Base-by-base conservation (phyloP, 1,140 invertebrate species). In the Drosophila bifasciata region DNA sequence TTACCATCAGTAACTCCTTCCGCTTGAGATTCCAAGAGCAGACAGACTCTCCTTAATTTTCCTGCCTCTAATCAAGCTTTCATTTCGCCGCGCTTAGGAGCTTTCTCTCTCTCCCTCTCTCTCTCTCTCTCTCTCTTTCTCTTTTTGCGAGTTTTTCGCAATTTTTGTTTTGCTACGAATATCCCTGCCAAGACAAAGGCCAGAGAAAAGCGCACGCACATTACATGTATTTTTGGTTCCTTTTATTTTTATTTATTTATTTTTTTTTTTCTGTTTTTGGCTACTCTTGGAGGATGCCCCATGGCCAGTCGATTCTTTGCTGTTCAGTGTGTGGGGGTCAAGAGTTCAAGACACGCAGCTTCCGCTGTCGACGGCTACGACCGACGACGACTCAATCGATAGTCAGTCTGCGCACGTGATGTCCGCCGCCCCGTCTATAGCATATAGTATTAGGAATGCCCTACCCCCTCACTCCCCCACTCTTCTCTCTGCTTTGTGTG, bases 371-470 rank as follows among this genome's bases (percentile, higher is more conserved):
- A 13, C 69, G 16, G 19, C 57, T 36, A 32, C 68, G 15, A 55
- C 70, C 70, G 16, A 40, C 75, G 72, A 86, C 81, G 68, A 74
- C 68, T 88, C 83, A 86, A 86, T 86, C 81, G 83, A 86, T 86
- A 86, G 74, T 69, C 60, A 79, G 83, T 86, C 83, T 88, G 83
- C 83, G 83, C 83, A 86, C 83, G 83, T 88, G 83, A 88, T 88
- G 73, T 39, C 44, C 46, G 52, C 36, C 51, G 46, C 61, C 40
- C 36, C 51, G 46, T 70, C 40, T 61, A 41, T 76, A 28, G 61
- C 61, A 67, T 46, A 55, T 51, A 51, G 45, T 28, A 57, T n/a
- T n/a, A n/a, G n/a, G 52, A 15, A 46, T 17, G 19, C 2, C 19
- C 19, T 19, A 0, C 2, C 19, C 19, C 3, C 1, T 1, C 19